Evolutionary conservation across 2,113 vertebrate genomes (phyloP).

Genomic region (Lophochroa leadbeateri): DNA sequence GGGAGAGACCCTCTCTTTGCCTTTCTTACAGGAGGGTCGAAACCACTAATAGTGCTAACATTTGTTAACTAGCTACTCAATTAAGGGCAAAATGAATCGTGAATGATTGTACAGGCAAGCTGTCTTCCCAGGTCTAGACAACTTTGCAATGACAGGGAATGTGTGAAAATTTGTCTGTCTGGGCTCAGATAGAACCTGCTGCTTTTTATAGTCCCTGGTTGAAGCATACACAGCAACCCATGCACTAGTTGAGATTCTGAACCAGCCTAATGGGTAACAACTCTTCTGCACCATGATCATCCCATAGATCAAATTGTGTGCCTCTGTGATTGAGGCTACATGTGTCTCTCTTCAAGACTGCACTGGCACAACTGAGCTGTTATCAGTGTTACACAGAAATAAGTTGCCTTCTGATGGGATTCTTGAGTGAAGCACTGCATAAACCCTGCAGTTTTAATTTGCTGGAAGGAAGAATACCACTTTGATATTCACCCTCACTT

Average conservation of each 20-base stretch:
- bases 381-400: neutral
- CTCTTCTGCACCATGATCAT: neutral
- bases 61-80: neutral
- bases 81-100: neutral
- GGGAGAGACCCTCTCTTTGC: neutral
- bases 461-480: slow-evolving; percentile 3
- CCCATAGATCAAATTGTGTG: neutral
- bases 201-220: neutral
- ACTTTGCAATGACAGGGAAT: neutral
- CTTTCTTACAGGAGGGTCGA: neutral
- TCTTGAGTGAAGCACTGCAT: neutral
- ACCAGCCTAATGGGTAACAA: neutral
- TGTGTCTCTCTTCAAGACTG: neutral
- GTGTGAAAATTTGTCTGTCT: neutral
- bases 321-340: neutral
- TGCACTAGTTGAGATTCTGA: neutral
- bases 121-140: neutral
- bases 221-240: neutral
- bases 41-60: neutral
- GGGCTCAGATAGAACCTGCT: neutral
- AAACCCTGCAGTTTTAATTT: neutral
- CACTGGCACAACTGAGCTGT: fast-evolving
- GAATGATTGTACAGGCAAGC: neutral
- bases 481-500: slow-evolving; percentile 18
- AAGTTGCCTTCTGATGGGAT: slow-evolving; percentile 18